phyloP scores from a whole-genome alignment of 2,797 vertebrate species.

The Denticeps clupeoides region DNA sequence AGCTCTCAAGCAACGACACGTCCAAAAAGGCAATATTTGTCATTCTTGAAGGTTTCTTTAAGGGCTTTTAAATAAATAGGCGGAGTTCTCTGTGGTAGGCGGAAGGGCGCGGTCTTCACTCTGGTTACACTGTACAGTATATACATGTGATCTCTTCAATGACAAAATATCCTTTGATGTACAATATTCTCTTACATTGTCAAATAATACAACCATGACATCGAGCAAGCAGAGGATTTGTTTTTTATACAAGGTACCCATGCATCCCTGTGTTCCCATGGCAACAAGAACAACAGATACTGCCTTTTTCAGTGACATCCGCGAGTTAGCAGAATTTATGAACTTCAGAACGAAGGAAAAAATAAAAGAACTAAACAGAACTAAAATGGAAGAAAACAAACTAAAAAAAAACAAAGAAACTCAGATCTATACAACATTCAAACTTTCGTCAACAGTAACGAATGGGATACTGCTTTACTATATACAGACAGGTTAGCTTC shows the following conservation, averaged over 20 bases:
- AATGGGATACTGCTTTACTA: slow-evolving; percentile 64
- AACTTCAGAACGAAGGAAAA: slow-evolving; percentile 11
- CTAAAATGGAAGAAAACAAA: slow-evolving; percentile 9
- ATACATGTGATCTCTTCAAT: slow-evolving; percentile 60
- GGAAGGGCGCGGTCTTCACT: slow-evolving; percentile 43
- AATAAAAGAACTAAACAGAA: slow-evolving; percentile 10
- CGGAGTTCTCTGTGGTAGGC: slow-evolving; percentile 45
- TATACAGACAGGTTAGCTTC: slow-evolving; percentile 88
- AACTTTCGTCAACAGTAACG: slow-evolving; percentile 52
- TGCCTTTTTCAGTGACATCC: slow-evolving; percentile 60
- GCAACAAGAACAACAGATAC: slow-evolving; percentile 66
- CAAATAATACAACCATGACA: slow-evolving; percentile 58
- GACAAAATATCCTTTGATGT: slow-evolving; percentile 65
- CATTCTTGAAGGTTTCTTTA: slow-evolving; percentile 61
- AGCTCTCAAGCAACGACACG: slow-evolving; percentile 42
- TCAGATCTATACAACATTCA: slow-evolving; percentile 63
- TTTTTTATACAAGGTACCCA: slow-evolving; percentile 33
- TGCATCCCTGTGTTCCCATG: slow-evolving; percentile 36
- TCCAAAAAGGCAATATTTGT: slow-evolving; percentile 75
- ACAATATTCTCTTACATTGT: slow-evolving; percentile 49
- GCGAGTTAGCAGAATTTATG: slow-evolving; percentile 43
- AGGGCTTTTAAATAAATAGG: slow-evolving; percentile 66
- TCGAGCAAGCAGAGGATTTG: slow-evolving; percentile 52
- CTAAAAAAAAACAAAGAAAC: slow-evolving; percentile 23
- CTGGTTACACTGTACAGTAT: slow-evolving; percentile 65